Conservation (phyloP, 1,140 invertebrate genomes). For the Drosophila pectinifera region DNA sequence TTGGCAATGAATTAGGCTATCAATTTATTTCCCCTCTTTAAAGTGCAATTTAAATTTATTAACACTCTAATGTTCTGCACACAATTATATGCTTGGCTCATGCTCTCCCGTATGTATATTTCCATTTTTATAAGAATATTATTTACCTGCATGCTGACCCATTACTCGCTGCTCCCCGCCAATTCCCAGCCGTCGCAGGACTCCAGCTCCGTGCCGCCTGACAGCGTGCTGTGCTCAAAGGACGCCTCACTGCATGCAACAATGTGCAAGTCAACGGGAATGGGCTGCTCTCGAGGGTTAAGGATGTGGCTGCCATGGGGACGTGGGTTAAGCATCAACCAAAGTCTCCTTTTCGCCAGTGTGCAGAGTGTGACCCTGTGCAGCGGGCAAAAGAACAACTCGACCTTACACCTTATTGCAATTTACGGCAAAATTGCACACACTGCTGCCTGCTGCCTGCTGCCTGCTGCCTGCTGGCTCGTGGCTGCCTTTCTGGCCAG, state of each 20-base stretch:
- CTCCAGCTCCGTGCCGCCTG: conserved; percentile 44
- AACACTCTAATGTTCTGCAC: background rate
- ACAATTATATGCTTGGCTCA: background rate
- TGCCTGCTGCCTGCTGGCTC: background rate
- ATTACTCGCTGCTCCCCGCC: conserved; percentile 41
- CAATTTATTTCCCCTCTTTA: background rate
- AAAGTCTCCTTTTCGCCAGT: conserved; percentile 19
- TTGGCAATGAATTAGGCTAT: too few species aligned
- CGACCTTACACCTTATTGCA: conserved; percentile 80
- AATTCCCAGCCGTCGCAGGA: conserved; percentile 35
- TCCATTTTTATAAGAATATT: conserved; percentile 56
- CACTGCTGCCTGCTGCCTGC: conserved; percentile 37
- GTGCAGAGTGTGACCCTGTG: conserved; percentile 30
- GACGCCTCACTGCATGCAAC: conserved; percentile 71
- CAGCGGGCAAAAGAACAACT: conserved; percentile 47
- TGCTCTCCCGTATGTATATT: conserved; percentile 24
- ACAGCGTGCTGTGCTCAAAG: conserved; percentile 66
- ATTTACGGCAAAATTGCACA: conserved; percentile 77
- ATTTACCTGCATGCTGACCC: conserved; percentile 59
- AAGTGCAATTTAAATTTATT: background rate
- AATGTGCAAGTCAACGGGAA: conserved; percentile 76
- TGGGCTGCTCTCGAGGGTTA: conserved; percentile 22
- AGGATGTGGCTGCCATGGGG: conserved; percentile 7
- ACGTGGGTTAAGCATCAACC: conserved; percentile 20
- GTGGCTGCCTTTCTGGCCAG: conserved; percentile 20